A percentile compares a stretch with the other conserved stretches of the same genome.
phyloP scores from a whole-genome alignment of 2,113 vertebrate species.

The Pollimyrus isidori region DNA sequence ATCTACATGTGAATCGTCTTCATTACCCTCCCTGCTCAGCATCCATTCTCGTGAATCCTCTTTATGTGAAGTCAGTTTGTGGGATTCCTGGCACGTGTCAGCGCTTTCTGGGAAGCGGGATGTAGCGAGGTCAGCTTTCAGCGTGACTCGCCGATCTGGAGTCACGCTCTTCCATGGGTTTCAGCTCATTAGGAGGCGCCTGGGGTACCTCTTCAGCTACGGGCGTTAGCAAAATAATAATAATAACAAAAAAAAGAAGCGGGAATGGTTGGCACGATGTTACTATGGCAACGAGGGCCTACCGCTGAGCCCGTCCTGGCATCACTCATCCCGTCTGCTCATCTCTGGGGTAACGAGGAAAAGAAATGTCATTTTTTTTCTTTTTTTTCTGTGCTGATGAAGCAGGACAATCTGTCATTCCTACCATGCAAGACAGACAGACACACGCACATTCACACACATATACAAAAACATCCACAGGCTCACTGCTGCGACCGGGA shows the following conservation, averaged over 20 bases:
- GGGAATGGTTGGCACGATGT: slow-evolving; percentile 34
- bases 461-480: neutral
- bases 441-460: neutral
- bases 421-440: neutral
- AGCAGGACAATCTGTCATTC: slow-evolving; percentile 19
- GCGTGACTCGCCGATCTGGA: neutral
- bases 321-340: neutral
- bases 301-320: slow-evolving; percentile 15
- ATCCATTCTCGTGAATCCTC: neutral
- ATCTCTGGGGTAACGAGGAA: neutral
- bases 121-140: neutral
- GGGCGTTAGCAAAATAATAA: slow-evolving; percentile 19
- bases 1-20: neutral
- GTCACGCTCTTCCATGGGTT: slow-evolving; percentile 11
- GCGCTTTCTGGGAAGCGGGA: neutral
- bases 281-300: slow-evolving; percentile 17
- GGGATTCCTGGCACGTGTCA: neutral
- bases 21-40: neutral
- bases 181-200: slow-evolving; percentile 41
- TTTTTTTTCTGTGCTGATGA: neutral
- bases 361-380: neutral
- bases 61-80: neutral
- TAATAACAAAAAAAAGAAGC: slow-evolving; percentile 31
- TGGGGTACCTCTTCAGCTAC: slow-evolving; percentile 40
- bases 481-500: slow-evolving; percentile 29